Evolutionary conservation across 1,140 invertebrate species (phyloP).

Genomic region (Pantala flavescens): DNA sequence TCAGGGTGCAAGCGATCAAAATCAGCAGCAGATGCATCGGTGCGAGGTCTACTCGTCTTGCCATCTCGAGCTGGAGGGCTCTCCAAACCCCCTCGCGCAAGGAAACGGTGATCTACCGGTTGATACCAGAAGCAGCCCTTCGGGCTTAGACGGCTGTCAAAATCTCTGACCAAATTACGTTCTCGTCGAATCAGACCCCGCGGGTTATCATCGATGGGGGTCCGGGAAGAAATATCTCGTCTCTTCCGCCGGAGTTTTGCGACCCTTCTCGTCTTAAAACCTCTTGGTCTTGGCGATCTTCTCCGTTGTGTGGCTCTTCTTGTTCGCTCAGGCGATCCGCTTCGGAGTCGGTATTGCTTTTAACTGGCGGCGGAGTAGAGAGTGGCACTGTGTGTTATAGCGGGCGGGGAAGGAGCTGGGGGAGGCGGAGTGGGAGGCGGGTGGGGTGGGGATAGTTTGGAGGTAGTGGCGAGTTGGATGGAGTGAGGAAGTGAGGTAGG

Average conservation of each 20-base stretch:
- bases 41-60: background rate
- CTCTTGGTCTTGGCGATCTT: background rate
- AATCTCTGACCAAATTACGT: no score
- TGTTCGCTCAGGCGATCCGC: background rate
- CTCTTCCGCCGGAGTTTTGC: no score
- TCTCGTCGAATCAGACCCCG: no score
- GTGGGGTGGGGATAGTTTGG: conserved; percentile 6
- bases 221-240: no score
- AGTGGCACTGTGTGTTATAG: conserved; percentile 1
- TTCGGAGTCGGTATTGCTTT: conserved; percentile 3
- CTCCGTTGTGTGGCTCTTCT: background rate
- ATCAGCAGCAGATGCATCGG: background rate
- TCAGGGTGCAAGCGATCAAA: background rate
- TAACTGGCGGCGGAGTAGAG: background rate
- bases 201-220: no score
- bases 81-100: no score
- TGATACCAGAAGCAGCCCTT: no score
- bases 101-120: no score
- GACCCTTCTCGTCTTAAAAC: no score
- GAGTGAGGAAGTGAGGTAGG: background rate
- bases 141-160: no score
- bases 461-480: background rate
- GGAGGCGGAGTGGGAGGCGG: background rate
- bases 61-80: background rate
- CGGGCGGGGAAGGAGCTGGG: background rate